Evolutionary conservation across 1,140 invertebrate genomes (phyloP).

Genomic region (Helicorthomorpha holstii): DNA sequence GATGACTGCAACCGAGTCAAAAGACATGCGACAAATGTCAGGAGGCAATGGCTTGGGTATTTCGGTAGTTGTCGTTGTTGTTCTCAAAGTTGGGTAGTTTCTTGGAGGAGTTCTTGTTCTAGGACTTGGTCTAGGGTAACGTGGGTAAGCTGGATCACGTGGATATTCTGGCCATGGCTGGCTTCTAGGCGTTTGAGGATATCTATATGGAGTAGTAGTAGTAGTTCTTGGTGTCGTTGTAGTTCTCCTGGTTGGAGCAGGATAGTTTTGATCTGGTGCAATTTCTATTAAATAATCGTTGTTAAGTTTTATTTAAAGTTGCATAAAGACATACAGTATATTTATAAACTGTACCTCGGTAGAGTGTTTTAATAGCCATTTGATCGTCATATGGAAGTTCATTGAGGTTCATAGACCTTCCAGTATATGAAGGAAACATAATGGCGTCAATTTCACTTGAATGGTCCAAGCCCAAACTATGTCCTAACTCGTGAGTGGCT

Average conservation of each 20-base stretch:
- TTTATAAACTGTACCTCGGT: background rate
- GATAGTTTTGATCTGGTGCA: background rate
- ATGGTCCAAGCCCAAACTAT: slow-evolving; percentile 78
- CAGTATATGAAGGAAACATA: slow-evolving; percentile 91
- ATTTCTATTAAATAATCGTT: background rate
- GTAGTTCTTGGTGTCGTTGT: background rate
- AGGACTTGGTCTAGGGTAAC: background rate
- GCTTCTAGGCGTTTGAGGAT: background rate
- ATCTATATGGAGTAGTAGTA: background rate
- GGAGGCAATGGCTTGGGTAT: background rate
- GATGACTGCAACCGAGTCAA: background rate
- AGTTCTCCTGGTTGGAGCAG: background rate
- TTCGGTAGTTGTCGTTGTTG: background rate
- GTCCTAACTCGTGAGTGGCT: slow-evolving; percentile 85
- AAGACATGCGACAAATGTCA: background rate
- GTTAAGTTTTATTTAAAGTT: background rate
- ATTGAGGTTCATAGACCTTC: background rate
- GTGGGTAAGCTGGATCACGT: background rate
- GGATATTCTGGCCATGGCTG: no score
- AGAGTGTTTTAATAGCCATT: background rate
- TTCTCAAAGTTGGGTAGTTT: background rate
- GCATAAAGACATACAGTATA: background rate
- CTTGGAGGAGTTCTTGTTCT: background rate
- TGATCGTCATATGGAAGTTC: background rate
- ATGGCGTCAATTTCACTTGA: slow-evolving; percentile 66